Evolutionary conservation across 2,113 vertebrate genomes (phyloP).

Genomic region (Nothocercus nigrocapillus): DNA sequence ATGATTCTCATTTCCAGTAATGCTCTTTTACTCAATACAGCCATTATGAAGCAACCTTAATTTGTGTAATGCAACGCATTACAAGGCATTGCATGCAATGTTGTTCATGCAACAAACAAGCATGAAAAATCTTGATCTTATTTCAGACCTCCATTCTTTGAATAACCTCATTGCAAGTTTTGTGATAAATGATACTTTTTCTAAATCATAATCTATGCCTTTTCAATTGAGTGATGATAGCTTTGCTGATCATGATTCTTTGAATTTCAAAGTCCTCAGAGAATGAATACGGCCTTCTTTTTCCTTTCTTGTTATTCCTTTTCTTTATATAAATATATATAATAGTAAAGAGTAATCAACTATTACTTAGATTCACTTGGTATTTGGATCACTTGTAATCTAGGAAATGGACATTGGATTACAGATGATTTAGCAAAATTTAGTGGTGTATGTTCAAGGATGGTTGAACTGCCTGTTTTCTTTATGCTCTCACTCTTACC

Average conservation of each 20-base stretch:
- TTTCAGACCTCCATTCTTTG: neutral
- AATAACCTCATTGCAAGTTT: neutral
- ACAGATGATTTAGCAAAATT: conserved; percentile 31
- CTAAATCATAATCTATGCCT: neutral
- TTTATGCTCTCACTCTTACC: neutral
- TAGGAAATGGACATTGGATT: conserved; percentile 34
- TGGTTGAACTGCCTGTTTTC: neutral
- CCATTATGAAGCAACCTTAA: neutral
- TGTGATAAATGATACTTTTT: neutral
- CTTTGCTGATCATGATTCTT: neutral
- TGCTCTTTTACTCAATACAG: neutral
- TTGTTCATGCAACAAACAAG: neutral
- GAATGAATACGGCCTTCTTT: neutral
- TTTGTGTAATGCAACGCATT: neutral
- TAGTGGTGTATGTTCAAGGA: neutral
- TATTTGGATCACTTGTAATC: conserved; percentile 19
- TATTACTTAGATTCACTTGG: conserved; percentile 36
- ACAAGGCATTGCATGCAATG: no score
- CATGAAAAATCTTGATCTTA: neutral
- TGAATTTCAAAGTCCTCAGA: conserved; percentile 13
- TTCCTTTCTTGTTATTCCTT: neutral
- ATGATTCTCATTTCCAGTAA: neutral
- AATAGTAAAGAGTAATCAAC: conserved; percentile 18
- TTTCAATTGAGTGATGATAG: neutral
- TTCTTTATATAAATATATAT: neutral